These are phyloP conservation scores for Aphodius sticticus DNA, from an alignment of 2,888 invertebrate species.

Conservation along the genomic window DNA sequence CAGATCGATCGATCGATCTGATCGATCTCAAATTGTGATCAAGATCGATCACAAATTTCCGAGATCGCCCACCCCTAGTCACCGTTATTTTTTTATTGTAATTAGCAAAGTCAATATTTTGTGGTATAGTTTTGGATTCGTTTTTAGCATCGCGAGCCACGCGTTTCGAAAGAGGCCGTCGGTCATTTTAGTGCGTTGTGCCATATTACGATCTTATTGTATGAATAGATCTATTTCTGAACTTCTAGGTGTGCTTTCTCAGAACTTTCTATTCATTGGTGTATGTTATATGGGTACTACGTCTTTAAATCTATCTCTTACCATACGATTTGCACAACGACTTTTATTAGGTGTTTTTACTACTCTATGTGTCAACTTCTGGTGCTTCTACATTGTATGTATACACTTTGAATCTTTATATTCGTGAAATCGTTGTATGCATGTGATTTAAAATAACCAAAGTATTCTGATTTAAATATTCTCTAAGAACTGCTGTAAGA, in stretches of 20 bases:
- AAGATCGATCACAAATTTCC: too few species aligned
- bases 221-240: background rate
- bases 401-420: conserved; percentile 22
- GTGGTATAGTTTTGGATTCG: background rate
- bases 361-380: conserved; percentile 6
- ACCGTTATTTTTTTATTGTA: background rate
- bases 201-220: background rate
- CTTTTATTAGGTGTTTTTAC: conserved; percentile 24
- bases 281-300: background rate
- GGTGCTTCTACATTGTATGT: conserved; percentile 26
- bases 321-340: conserved; percentile 27
- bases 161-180: background rate
- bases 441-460: conserved; percentile 47
- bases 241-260: conserved; percentile 4
- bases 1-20: too few species aligned
- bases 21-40: too few species aligned
- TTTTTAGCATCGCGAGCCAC: background rate
- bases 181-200: background rate
- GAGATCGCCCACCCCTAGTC: too few species aligned
- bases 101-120: background rate
- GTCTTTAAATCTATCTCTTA: background rate
- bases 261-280: background rate
- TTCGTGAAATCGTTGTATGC: conserved; percentile 30
- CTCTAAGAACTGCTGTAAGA: conserved; percentile 8
- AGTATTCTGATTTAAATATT: conserved; percentile 32